A percentile compares a stretch with the other conserved stretches of the same genome.
phyloP scores from a whole-genome alignment of 2,888 invertebrate genomes.

The Lasioglossum zephyrum region DNA sequence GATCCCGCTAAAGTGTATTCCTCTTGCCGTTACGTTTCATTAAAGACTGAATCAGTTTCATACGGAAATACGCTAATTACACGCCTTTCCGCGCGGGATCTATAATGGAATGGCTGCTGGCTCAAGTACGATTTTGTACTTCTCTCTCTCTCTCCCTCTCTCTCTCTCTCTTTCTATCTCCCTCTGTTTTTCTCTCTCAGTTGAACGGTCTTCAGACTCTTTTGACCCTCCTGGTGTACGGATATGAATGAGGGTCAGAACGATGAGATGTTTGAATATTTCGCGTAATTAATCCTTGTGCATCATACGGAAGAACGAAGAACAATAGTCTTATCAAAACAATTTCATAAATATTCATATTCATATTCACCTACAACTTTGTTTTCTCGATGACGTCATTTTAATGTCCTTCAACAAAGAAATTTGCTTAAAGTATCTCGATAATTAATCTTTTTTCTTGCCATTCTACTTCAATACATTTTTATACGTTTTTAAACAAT shows the following conservation, averaged over 20 bases:
- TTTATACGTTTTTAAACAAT: too few species aligned
- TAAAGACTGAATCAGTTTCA: conserved; percentile 8
- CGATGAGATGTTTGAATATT: neutral
- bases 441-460: too few species aligned
- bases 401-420: too few species aligned
- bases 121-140: neutral
- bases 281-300: neutral
- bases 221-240: neutral
- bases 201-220: neutral
- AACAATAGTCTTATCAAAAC: neutral
- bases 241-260: neutral
- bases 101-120: neutral
- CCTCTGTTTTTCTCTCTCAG: neutral
- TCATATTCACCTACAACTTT: neutral
- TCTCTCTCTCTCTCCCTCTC: neutral
- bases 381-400: too few species aligned
- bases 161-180: neutral
- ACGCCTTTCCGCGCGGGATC: neutral
- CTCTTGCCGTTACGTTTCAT: conserved; percentile 18
- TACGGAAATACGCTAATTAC: conserved; percentile 28
- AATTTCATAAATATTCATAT: neutral
- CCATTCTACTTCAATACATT: too few species aligned
- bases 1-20: conserved; percentile 12
- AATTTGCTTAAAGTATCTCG: too few species aligned
- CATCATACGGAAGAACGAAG: neutral